These are phyloP conservation scores for Leptinotarsa undecemlineata DNA, from an alignment of 1,140 invertebrate species.

Conservation along the genomic window DNA sequence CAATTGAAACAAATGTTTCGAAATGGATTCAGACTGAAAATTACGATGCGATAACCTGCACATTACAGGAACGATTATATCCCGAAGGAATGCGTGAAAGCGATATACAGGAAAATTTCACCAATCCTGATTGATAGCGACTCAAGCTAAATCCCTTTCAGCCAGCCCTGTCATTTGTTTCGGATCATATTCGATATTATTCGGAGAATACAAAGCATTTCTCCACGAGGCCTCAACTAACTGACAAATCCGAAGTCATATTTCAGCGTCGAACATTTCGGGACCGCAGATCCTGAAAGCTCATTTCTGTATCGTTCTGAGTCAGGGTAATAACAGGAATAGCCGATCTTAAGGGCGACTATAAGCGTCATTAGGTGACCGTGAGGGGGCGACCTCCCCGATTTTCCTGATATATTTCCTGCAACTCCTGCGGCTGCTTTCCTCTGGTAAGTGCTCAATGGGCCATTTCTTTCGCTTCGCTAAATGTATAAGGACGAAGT, in stretches of 20 bases:
- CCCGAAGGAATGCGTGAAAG: no score
- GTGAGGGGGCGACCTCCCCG: constrained; percentile 32
- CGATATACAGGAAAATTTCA: neutral
- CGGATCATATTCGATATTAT: constrained; percentile 3
- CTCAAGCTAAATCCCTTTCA: neutral
- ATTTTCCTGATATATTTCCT: constrained; percentile 47
- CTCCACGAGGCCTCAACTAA: neutral
- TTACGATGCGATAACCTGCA: no score
- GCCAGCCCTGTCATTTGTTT: neutral
- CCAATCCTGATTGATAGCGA: constrained; percentile 2
- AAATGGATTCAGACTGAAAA: no score
- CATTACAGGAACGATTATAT: no score
- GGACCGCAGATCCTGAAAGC: constrained; percentile 18
- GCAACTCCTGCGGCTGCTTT: constrained; percentile 31
- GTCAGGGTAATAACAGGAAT: constrained; percentile 35
- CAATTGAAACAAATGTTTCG: no score
- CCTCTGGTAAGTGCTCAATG: constrained; percentile 48
- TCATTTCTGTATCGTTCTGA: constrained; percentile 12
- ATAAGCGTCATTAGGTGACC: constrained; percentile 46
- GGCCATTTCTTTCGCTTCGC: constrained; percentile 51
- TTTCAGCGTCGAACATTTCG: constrained; percentile 7
- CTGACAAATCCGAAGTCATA: constrained; percentile 3
- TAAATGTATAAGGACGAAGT: constrained; percentile 37
- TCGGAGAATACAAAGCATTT: neutral
- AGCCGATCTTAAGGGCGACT: constrained; percentile 40